Evolutionary conservation across 2,113 vertebrate species (phyloP).

Genomic region (Sinosuthora webbiana): DNA sequence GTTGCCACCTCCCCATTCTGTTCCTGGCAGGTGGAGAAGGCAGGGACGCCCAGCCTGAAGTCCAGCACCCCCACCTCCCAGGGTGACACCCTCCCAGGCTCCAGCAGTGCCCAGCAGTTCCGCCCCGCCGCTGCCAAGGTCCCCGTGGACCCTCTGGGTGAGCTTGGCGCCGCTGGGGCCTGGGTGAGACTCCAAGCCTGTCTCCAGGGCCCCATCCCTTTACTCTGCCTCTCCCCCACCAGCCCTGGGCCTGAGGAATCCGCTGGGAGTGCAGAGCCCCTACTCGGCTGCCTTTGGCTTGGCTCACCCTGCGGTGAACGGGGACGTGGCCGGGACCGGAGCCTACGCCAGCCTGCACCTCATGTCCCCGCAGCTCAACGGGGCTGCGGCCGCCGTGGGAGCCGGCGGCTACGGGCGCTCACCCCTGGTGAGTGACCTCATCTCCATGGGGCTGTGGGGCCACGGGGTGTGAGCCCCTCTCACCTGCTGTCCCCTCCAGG

Average conservation of each 20-base stretch:
- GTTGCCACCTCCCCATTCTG: not conserved
- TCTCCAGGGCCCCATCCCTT: not conserved
- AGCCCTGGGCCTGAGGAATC: constrained; percentile 87
- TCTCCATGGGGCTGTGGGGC: fast-evolving
- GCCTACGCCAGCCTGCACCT: constrained; percentile 84
- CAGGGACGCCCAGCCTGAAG: constrained; percentile 87
- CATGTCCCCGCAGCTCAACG: constrained; percentile 85
- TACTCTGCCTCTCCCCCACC: not conserved
- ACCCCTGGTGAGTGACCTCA: constrained; percentile 74
- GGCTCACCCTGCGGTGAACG: constrained; percentile 84
- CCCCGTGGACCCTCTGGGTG: constrained; percentile 81
- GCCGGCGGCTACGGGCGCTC: constrained; percentile 81
- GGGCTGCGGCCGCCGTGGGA: constrained; percentile 62
- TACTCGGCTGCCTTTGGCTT: constrained; percentile 86
- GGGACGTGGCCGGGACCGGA: constrained; percentile 76
- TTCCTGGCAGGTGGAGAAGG: constrained; percentile 84
- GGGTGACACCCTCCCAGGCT: constrained; percentile 71
- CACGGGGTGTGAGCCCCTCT: fast-evolving
- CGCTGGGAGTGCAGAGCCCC: constrained; percentile 81
- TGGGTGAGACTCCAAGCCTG: fast-evolving
- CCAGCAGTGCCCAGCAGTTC: constrained; percentile 76
- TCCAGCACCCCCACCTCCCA: constrained; percentile 87
- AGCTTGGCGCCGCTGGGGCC: not conserved
- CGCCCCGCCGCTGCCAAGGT: constrained; percentile 76
- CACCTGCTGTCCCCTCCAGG: constrained; percentile 55